phyloP scores from a whole-genome alignment of 1,140 invertebrate species.

The Drosophila pruinosa region DNA sequence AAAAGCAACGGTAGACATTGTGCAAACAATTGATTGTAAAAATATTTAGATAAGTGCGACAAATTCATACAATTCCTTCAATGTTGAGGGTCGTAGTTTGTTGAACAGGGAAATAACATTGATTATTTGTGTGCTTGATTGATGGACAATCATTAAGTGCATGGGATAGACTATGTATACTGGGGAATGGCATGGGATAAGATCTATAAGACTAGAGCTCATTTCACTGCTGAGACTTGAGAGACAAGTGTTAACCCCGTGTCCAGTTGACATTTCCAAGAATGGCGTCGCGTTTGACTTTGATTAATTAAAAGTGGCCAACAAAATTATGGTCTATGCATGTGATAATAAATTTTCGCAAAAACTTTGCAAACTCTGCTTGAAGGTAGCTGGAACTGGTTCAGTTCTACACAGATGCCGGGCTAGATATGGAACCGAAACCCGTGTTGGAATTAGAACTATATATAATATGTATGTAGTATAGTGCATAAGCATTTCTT shows the following conservation, averaged over 20 bases:
- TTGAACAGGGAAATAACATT: slow-evolving; percentile 58
- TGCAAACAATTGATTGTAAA: slow-evolving; percentile 51
- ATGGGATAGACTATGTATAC: background rate
- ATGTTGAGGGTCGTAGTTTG: background rate
- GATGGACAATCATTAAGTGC: slow-evolving; percentile 12
- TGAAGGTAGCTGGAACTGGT: slow-evolving; percentile 19
- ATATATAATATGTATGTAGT: background rate
- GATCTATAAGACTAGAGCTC: background rate
- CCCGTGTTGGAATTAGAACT: background rate
- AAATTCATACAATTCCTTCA: slow-evolving; percentile 17
- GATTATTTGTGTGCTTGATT: slow-evolving; percentile 29
- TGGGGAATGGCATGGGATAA: slow-evolving; percentile 13
- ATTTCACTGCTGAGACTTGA: background rate
- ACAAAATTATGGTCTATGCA: slow-evolving; percentile 39
- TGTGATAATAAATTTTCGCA: slow-evolving; percentile 51
- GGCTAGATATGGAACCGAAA: background rate
- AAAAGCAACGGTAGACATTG: slow-evolving; percentile 8
- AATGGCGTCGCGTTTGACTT: slow-evolving; percentile 4
- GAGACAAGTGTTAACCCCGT: background rate
- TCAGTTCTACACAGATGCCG: slow-evolving; percentile 17
- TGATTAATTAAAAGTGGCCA: slow-evolving; percentile 35
- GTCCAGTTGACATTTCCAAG: background rate
- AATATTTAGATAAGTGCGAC: slow-evolving; percentile 62
- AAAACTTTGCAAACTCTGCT: slow-evolving; percentile 42
- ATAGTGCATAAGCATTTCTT: too few relatives aligned